Conservation (phyloP, 2,113 vertebrate genomes). For the Lepus timidus region DNA sequence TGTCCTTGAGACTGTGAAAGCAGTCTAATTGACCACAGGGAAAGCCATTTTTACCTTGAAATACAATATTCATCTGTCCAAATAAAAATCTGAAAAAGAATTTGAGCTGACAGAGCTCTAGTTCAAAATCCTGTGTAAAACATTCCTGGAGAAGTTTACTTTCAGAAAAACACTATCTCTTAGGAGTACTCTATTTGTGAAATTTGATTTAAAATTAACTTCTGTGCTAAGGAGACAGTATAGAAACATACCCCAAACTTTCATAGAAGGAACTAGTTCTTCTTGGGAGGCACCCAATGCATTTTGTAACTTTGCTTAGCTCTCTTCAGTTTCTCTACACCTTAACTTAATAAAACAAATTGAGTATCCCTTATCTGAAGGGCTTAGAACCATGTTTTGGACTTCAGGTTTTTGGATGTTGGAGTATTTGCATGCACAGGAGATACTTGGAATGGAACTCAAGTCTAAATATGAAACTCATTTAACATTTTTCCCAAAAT, state of each 20-base stretch:
- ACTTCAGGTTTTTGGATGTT: background rate
- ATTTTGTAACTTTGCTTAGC: background rate
- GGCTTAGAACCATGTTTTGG: background rate
- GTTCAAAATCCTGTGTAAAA: background rate
- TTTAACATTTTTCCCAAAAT: background rate
- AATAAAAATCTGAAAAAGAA: background rate
- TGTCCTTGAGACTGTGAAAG: background rate
- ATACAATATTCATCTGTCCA: background rate
- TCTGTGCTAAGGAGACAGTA: background rate
- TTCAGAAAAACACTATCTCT: background rate
- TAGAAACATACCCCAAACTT: background rate
- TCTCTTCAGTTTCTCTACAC: background rate
- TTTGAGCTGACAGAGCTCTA: background rate
- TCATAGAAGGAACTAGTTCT: background rate
- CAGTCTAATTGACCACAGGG: background rate
- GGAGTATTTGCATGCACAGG: background rate
- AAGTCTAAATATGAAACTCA: background rate
- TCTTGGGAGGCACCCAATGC: background rate
- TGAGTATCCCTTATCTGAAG: background rate
- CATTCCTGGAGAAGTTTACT: background rate
- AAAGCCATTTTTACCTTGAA: background rate
- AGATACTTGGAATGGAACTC: no score
- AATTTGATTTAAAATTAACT: background rate
- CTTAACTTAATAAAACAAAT: background rate
- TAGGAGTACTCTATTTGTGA: background rate